Percentiles rank a stretch among this genome's conserved stretches.
phyloP scores from a whole-genome alignment of 2,888 invertebrate genomes.

The Scaeva pyrastri region DNA sequence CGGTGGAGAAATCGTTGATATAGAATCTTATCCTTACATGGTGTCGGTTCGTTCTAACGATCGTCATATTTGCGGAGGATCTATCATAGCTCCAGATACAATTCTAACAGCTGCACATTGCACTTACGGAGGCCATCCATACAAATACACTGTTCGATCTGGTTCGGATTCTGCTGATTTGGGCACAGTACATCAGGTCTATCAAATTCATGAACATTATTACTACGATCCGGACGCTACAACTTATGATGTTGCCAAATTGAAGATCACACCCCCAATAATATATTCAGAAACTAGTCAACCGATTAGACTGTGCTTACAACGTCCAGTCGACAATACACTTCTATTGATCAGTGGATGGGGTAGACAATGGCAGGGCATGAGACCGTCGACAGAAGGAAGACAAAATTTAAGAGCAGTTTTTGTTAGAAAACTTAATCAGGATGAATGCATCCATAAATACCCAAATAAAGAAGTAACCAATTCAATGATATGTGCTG shows the following conservation, averaged over 20 bases:
- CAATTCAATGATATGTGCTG: conserved; percentile 19
- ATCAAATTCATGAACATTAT: neutral
- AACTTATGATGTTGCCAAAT: conserved; percentile 13
- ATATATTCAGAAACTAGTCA: neutral
- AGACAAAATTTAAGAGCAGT: neutral
- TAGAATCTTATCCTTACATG: conserved; percentile 5
- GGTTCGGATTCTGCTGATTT: conserved; percentile 4
- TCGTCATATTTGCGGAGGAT: conserved; percentile 28
- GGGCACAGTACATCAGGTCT: neutral
- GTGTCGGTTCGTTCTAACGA: conserved; percentile 17
- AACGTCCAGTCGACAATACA: neutral
- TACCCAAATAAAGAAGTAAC: neutral
- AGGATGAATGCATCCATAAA: neutral
- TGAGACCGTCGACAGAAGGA: neutral
- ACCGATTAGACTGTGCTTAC: conserved; percentile 13
- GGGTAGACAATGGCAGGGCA: neutral
- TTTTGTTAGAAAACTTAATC: neutral
- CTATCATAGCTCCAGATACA: conserved; percentile 32
- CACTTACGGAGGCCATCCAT: neutral
- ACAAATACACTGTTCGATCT: neutral
- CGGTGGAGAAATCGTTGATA: conserved; percentile 2
- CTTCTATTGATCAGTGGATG: conserved; percentile 26
- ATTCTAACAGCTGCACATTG: conserved; percentile 53
- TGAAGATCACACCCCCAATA: conserved; percentile 13
- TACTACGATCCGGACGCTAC: neutral